phyloP scores from a whole-genome alignment of 2,113 vertebrate genomes.

The Rhinopomastus cyanomelas region DNA sequence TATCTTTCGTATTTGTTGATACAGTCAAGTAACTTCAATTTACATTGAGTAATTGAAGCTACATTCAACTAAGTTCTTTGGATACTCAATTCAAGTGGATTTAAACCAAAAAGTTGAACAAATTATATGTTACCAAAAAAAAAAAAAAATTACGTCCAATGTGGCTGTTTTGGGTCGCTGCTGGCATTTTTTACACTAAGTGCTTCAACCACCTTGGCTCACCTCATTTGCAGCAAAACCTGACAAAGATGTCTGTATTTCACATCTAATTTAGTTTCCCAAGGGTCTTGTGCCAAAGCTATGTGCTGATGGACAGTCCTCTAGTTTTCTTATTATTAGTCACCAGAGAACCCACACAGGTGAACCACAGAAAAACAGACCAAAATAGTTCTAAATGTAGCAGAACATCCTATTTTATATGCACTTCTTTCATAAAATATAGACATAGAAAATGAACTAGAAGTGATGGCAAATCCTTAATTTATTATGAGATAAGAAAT shows the following conservation, averaged over 20 bases:
- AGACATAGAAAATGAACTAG: not conserved
- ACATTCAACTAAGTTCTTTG: not conserved
- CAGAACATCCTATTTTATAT: not conserved
- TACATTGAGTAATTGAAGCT: not conserved
- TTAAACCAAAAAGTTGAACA: not conserved
- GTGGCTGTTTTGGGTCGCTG: not conserved
- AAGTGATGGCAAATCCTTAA: not conserved
- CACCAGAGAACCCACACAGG: not conserved
- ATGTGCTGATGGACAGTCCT: not conserved
- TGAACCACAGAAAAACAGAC: not conserved
- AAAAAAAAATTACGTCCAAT: not conserved
- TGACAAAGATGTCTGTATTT: not conserved
- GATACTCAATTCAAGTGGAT: not conserved
- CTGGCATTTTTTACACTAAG: not conserved
- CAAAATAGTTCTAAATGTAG: not conserved
- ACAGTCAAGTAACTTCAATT: not conserved
- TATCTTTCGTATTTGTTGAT: not conserved
- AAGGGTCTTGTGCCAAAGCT: not conserved
- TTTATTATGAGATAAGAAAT: not conserved
- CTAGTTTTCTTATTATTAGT: not conserved
- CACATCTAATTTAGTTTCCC: not conserved
- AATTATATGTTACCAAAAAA: not conserved
- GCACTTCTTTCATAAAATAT: conserved; percentile 19
- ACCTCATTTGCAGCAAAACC: not conserved
- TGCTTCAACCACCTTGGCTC: not conserved